A percentile compares a stretch with the other conserved stretches of the same genome.
Evolutionary conservation across 1,140 invertebrate species (phyloP).

Genomic region (Drosophila pandora): DNA sequence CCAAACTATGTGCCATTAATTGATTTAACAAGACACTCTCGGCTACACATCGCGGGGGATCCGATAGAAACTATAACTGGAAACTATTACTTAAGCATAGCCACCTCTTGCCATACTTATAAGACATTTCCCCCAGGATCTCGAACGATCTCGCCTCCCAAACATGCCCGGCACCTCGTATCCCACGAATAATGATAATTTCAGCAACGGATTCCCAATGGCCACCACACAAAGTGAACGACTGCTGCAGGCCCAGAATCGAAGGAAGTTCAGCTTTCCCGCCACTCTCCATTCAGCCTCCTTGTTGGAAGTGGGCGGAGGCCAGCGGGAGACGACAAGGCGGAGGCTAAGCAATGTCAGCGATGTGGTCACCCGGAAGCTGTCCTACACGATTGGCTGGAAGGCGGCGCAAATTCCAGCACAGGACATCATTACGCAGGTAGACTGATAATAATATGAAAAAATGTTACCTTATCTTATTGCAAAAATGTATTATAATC

Average conservation of each 20-base stretch:
- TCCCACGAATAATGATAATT: slow-evolving; percentile 74
- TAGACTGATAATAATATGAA: slow-evolving; percentile 8
- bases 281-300: slow-evolving; percentile 84
- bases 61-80: slow-evolving; percentile 12
- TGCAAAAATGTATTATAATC: background rate
- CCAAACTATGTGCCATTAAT: slow-evolving; percentile 49
- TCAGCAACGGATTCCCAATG: slow-evolving; percentile 68
- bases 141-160: slow-evolving; percentile 15
- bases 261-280: slow-evolving; percentile 86
- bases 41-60: slow-evolving; percentile 15
- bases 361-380: slow-evolving; percentile 88
- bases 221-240: slow-evolving; percentile 66
- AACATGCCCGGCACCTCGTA: slow-evolving; percentile 75
- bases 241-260: slow-evolving; percentile 66
- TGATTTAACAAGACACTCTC: slow-evolving; percentile 44
- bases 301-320: slow-evolving; percentile 67
- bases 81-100: slow-evolving; percentile 15
- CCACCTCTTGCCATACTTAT: slow-evolving; percentile 34
- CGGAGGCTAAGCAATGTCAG: slow-evolving; percentile 89
- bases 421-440: slow-evolving; percentile 86
- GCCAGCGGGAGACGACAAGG: slow-evolving; percentile 76
- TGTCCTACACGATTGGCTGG: slow-evolving; percentile 90
- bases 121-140: slow-evolving; percentile 51
- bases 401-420: slow-evolving; percentile 85
- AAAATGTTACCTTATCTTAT: background rate